Percentiles rank a stretch among this genome's conserved stretches.
phyloP scores from a whole-genome alignment of 2,113 vertebrate genomes.

The Ctenodactylus gundi region DNA sequence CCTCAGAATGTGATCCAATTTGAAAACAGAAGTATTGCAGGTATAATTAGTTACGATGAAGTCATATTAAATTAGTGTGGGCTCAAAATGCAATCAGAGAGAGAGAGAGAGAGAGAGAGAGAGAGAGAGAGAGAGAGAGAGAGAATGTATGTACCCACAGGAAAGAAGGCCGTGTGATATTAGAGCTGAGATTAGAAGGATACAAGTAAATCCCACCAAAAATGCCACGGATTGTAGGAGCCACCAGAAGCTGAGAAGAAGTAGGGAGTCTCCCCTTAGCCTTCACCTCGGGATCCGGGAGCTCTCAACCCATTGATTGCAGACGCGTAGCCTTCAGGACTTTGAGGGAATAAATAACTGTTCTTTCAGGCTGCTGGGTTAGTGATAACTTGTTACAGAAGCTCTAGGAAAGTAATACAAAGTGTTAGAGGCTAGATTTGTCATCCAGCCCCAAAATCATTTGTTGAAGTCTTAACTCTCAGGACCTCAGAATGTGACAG shows the following conservation, averaged over 20 bases:
- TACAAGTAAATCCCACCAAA: neutral
- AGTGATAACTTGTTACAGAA: neutral
- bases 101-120: too few species aligned
- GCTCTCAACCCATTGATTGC: neutral
- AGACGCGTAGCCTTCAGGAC: neutral
- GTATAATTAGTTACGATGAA: neutral
- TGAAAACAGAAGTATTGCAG: neutral
- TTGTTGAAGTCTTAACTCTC: neutral
- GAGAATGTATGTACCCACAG: neutral
- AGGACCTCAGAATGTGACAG: neutral
- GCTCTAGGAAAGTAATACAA: neutral
- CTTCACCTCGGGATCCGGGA: neutral
- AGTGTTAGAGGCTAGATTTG: neutral
- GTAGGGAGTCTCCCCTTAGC: neutral
- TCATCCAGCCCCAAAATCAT: neutral
- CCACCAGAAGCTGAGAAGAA: neutral
- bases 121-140: too few species aligned
- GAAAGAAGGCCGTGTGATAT: neutral
- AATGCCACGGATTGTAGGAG: fast-evolving
- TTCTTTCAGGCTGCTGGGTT: neutral
- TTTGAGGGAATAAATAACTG: neutral
- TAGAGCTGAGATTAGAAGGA: fast-evolving
- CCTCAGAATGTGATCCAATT: neutral
- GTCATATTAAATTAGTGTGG: fast-evolving
- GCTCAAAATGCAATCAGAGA: neutral